Evolutionary conservation across 2,797 vertebrate species (phyloP).

Genomic region (Arnoldichthys spilopterus): DNA sequence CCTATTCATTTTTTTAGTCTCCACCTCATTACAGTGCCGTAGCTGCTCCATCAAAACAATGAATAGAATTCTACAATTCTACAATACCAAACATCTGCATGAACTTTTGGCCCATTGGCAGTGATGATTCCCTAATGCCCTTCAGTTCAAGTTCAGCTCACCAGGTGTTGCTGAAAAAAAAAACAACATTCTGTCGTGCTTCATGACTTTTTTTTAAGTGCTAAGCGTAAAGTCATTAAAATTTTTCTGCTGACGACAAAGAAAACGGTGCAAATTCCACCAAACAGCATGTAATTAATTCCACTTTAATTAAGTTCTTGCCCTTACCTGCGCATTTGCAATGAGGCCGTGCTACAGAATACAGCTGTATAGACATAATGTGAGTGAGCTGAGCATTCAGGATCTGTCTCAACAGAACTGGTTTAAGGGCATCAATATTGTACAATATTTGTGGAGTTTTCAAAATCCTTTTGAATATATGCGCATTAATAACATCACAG

Average conservation of each 20-base stretch:
- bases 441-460: background rate
- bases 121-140: background rate
- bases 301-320: background rate
- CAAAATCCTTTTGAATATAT: background rate
- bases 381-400: background rate
- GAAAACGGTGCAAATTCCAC: background rate
- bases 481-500: background rate
- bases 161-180: conserved; percentile 4
- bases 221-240: conserved; percentile 5
- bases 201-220: background rate
- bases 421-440: background rate
- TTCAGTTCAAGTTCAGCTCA: conserved; percentile 1
- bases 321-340: background rate
- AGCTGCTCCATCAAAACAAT: too few species aligned
- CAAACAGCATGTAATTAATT: background rate
- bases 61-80: too few species aligned
- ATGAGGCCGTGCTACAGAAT: background rate
- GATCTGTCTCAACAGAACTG: background rate
- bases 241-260: background rate
- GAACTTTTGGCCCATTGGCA: too few species aligned
- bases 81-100: background rate
- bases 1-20: too few species aligned
- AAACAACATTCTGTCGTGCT: background rate
- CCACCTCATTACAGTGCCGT: too few species aligned
- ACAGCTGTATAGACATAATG: background rate